Base-by-base conservation (phyloP, 2,113 vertebrate genomes). In the Edolisoma coerulescens region DNA sequence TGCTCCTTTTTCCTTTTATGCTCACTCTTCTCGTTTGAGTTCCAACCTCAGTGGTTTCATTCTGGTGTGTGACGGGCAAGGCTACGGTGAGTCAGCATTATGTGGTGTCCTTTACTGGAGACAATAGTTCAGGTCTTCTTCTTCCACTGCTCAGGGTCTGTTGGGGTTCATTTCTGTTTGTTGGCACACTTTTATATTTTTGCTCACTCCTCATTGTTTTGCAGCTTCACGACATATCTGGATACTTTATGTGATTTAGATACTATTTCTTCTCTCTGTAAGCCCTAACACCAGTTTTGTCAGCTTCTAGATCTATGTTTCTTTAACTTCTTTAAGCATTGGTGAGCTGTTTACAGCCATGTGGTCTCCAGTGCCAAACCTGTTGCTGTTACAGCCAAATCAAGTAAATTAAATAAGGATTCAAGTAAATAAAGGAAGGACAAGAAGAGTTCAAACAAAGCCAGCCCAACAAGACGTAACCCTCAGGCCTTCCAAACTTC, bases 401-500 rank as follows among this genome's bases (percentile, higher is more conserved):
- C 9, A 24, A 61, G 30, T 21, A 49, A 42, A 39, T 16, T 16
- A 82, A 79, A 82, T 13, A 33, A 17, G 26, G n/a, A n/a, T n/a
- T n/a, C n/a, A n/a, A n/a, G n/a, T n/a, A n/a, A n/a, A n/a, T n/a
- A n/a, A n/a, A 22, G 41, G 16, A 27, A 56, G 12, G 18, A 30
- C 41, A 69, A 23, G 39, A 56, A 32, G 77, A 65, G 35, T 39
- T 57, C 47, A 60, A 23, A 16, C 8, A 57, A 61, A 82, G 30
- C 30, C 65, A 53, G 16, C 20, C 9, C 50, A 63, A 24, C 9
- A 59, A 39, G 7, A 11, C 0, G 0, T 49, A 30, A n/a, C 11
- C 19, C 16, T 33, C 21, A 39, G 33, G 18, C 12, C 41, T 73
- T 64, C 44, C 35, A 81, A 42, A 74, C 14, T 67, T 52, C 10